Evolutionary conservation across 2,888 invertebrate genomes (phyloP).

Genomic region (Unio delphinus): DNA sequence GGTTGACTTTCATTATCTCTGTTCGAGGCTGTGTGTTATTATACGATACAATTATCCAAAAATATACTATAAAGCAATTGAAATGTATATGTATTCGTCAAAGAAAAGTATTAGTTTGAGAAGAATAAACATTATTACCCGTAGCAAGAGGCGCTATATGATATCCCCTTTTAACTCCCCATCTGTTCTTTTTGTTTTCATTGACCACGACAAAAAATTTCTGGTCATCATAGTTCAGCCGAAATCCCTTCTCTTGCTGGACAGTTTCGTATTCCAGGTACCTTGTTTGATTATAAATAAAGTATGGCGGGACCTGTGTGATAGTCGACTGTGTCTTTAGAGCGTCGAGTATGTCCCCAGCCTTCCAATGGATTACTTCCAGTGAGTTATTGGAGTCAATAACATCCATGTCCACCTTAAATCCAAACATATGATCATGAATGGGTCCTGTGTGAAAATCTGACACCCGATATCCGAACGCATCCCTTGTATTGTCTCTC

Average conservation of each 20-base stretch:
- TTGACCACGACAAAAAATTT: slow-evolving; percentile 45
- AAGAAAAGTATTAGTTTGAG: no score
- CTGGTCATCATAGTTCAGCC: slow-evolving; percentile 32
- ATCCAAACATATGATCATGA: slow-evolving; percentile 51
- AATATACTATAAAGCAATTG: no score
- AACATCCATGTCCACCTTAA: slow-evolving; percentile 52
- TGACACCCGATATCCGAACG: slow-evolving; percentile 43
- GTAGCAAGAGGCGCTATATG: slow-evolving; percentile 38
- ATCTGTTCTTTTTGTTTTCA: slow-evolving; percentile 35
- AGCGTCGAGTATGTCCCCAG: slow-evolving; percentile 33
- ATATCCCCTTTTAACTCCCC: slow-evolving; percentile 42
- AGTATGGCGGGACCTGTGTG: slow-evolving; percentile 28
- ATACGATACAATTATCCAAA: no score
- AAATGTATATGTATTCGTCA: no score
- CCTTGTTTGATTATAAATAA: slow-evolving; percentile 38
- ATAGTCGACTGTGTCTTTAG: slow-evolving; percentile 22
- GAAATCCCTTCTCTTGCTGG: slow-evolving; percentile 28
- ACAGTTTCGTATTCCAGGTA: slow-evolving; percentile 42
- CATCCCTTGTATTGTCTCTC: slow-evolving; percentile 28
- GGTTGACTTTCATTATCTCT: no score
- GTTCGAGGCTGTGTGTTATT: no score
- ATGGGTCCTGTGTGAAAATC: slow-evolving; percentile 39
- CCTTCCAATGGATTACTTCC: slow-evolving; percentile 45
- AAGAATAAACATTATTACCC: no score
- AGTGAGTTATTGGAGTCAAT: slow-evolving; percentile 40